A percentile compares a stretch with the other conserved stretches of the same genome.
These are phyloP conservation scores for Telmatherina bonti DNA, from an alignment of 2,797 vertebrate genomes.

Conservation along the genomic window DNA sequence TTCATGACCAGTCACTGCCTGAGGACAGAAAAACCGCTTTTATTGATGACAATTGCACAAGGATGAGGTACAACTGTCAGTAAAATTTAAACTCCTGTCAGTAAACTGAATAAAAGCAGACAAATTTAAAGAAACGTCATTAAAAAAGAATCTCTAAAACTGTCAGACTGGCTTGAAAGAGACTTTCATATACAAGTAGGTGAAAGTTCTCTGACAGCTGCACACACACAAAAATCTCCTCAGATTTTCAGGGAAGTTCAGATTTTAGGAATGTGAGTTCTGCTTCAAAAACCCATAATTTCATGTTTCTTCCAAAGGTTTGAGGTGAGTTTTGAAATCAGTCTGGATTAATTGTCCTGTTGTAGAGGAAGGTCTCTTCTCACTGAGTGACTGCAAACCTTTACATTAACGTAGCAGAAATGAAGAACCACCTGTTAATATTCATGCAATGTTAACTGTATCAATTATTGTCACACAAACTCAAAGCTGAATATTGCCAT, in stretches of 20 bases:
- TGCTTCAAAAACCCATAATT: neutral
- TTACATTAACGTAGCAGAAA: too few species aligned
- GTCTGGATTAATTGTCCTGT: neutral
- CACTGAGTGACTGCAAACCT: neutral
- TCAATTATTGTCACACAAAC: too few species aligned
- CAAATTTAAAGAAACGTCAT: neutral
- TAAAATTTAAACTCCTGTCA: neutral
- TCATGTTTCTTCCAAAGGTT: conserved; percentile 1
- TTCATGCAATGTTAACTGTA: too few species aligned
- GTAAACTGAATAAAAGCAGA: neutral
- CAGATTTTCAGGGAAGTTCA: neutral
- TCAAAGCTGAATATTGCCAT: neutral
- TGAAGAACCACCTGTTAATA: too few species aligned
- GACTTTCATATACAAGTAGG: neutral
- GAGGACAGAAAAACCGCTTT: conserved; percentile 37
- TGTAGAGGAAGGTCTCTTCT: neutral
- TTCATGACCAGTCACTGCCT: conserved; percentile 97
- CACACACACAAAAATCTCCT: neutral
- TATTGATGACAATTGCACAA: neutral
- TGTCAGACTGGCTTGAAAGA: neutral
- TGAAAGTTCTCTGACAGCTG: neutral
- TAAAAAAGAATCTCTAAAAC: neutral
- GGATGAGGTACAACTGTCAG: neutral
- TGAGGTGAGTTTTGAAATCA: neutral
- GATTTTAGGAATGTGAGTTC: neutral